Conservation (phyloP, 2,797 vertebrate genomes). For the Sitta carolinensis region DNA sequence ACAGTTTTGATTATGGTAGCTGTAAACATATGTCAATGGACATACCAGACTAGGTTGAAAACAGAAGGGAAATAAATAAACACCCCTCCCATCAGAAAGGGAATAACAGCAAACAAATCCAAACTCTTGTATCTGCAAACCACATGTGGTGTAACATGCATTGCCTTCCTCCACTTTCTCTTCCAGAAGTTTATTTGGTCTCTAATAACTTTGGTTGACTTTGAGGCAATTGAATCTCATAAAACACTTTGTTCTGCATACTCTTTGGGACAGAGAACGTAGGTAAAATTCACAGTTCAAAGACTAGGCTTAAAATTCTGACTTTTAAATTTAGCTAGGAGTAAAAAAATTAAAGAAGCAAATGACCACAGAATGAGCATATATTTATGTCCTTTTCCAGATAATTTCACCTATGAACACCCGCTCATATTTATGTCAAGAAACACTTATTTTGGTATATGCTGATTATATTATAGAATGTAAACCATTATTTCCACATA, state of each 20-base stretch:
- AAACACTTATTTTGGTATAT: background rate
- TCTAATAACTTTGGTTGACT: background rate
- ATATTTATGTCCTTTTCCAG: background rate
- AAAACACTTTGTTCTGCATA: background rate
- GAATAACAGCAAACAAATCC: background rate
- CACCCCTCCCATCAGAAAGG: background rate
- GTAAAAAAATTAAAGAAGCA: background rate
- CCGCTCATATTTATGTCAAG: background rate
- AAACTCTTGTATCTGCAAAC: background rate
- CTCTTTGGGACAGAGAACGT: background rate
- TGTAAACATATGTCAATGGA: background rate
- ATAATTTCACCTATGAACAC: background rate
- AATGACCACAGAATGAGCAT: background rate
- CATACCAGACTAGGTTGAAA: background rate
- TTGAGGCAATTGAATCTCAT: background rate
- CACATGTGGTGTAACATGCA: background rate
- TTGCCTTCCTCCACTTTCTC: background rate
- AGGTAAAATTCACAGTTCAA: background rate
- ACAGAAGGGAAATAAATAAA: constrained; percentile 4
- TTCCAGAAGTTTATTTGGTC: background rate
- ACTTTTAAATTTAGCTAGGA: background rate
- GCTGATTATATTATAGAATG: background rate
- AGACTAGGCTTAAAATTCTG: background rate
- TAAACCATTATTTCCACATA: background rate
- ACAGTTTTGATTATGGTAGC: background rate